These are phyloP conservation scores for Eptatretus burgeri DNA, from an alignment of 2,113 vertebrate species.

Conservation along the genomic window DNA sequence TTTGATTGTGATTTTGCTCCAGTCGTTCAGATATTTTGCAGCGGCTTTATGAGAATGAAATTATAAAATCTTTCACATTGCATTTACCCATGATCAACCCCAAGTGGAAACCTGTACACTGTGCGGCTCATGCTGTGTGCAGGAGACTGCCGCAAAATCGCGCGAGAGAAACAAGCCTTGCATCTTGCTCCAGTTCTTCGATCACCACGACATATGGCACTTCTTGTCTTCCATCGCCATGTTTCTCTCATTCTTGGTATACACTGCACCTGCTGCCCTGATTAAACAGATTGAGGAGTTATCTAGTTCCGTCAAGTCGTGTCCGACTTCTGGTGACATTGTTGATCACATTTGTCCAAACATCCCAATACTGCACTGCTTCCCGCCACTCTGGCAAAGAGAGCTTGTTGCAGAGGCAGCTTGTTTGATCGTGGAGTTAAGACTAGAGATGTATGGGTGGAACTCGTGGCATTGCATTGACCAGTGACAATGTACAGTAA, in stretches of 20 bases:
- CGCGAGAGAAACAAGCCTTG: constrained; percentile 83
- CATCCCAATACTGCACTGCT: not conserved
- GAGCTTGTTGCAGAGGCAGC: not conserved
- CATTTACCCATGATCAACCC: too few relatives aligned
- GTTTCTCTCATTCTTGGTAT: constrained; percentile 87
- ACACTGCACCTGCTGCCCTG: not conserved
- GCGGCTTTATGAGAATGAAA: too few relatives aligned
- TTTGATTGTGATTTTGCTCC: too few relatives aligned
- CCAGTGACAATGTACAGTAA: too few relatives aligned
- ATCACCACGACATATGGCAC: constrained; percentile 95
- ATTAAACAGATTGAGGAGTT: not conserved
- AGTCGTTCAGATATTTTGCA: too few relatives aligned
- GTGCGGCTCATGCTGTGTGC: constrained; percentile 1
- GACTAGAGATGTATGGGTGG: too few relatives aligned
- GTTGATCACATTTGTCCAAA: not conserved
- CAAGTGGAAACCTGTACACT: too few relatives aligned
- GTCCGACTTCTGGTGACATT: not conserved
- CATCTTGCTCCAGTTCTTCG: constrained; percentile 69
- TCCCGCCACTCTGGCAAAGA: too few relatives aligned
- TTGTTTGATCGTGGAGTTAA: not conserved
- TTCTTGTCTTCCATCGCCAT: constrained; percentile 91
- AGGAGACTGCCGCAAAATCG: constrained; percentile 89
- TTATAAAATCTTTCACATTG: too few relatives aligned
- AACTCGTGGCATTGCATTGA: too few relatives aligned
- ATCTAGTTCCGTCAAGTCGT: not conserved